Conservation (phyloP, 2,797 vertebrate genomes). For the Phalloptychus januarius region DNA sequence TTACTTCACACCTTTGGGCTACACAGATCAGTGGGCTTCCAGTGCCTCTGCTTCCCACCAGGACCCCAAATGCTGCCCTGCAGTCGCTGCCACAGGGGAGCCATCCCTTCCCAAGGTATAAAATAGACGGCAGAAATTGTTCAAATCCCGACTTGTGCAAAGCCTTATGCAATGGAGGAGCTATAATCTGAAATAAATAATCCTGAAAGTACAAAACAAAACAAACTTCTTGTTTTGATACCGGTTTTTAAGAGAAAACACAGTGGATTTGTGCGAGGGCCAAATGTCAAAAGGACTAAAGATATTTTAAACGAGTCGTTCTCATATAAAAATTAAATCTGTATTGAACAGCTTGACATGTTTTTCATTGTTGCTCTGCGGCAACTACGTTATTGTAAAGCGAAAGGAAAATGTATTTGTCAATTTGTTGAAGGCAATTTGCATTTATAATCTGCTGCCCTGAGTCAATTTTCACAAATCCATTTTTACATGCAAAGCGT, state of each 20-base stretch:
- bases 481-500: neutral
- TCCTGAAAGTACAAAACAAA: neutral
- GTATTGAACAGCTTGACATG: neutral
- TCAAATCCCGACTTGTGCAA: neutral
- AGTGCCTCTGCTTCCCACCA: slow-evolving; percentile 86
- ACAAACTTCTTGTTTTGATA: neutral
- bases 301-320: neutral
- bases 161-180: neutral
- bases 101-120: slow-evolving; percentile 83
- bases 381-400: neutral
- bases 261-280: neutral
- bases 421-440: neutral
- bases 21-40: slow-evolving; percentile 89
- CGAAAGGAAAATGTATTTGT: neutral
- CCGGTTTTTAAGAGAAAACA: neutral
- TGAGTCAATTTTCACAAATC: neutral
- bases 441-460: neutral
- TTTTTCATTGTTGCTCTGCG: neutral
- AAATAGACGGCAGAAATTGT: neutral
- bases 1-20: slow-evolving; percentile 86
- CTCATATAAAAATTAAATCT: neutral
- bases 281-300: neutral
- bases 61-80: slow-evolving; percentile 84
- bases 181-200: neutral
- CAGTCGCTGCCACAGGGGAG: slow-evolving; percentile 84